phyloP scores from a whole-genome alignment of 2,797 vertebrate genomes.

The Dromococcyx pavoninus region DNA sequence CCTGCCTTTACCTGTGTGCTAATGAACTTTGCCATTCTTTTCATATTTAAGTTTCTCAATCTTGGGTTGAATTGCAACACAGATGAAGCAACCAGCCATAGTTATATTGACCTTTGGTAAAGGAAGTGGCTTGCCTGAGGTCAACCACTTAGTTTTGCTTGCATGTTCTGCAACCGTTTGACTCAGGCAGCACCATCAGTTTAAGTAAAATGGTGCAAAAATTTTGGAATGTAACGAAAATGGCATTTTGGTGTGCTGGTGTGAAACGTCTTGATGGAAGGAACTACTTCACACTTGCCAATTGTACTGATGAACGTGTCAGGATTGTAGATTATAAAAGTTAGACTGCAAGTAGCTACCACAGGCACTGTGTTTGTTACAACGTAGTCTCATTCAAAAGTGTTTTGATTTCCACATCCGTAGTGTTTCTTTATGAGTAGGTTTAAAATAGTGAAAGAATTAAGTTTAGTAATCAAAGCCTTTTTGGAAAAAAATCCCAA shows the following conservation, averaged over 20 bases:
- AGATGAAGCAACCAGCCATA: neutral
- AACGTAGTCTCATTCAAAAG: neutral
- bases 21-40: neutral
- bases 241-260: neutral
- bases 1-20: neutral
- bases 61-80: neutral
- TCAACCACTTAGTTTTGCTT: neutral
- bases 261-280: neutral
- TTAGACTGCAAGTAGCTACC: neutral
- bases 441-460: neutral
- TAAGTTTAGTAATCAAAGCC: neutral
- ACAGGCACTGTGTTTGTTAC: neutral
- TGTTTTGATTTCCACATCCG: neutral
- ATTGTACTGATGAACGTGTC: neutral
- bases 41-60: neutral
- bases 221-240: neutral
- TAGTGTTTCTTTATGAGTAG: neutral
- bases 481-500: neutral
- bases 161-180: neutral
- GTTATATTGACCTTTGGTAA: neutral
- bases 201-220: neutral
- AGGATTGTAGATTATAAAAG: neutral
- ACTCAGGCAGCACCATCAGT: neutral
- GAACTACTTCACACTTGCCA: neutral
- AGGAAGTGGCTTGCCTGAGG: neutral